A percentile compares a stretch with the other conserved stretches of the same genome.
phyloP scores from a whole-genome alignment of 2,113 vertebrate genomes.

The Mesembrinibis cayennensis region DNA sequence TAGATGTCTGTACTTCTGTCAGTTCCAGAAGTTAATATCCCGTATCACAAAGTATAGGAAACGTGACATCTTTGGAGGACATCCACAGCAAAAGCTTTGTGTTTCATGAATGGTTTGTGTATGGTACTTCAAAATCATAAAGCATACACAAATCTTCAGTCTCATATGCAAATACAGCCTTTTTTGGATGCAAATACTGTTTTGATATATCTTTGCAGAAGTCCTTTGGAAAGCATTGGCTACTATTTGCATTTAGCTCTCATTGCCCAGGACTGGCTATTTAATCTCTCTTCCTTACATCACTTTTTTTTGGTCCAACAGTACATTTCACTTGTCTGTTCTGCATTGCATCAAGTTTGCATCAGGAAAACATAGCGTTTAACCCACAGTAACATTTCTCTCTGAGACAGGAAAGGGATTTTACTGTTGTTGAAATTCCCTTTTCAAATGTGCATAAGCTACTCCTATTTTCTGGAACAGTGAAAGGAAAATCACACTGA shows the following conservation, averaged over 20 bases:
- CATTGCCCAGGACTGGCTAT: background rate
- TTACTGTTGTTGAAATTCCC: background rate
- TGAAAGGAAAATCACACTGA: background rate
- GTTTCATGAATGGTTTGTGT: background rate
- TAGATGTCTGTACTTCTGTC: background rate
- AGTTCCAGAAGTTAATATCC: background rate
- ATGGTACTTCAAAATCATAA: background rate
- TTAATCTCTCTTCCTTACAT: background rate
- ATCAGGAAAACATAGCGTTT: background rate
- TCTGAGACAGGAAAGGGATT: background rate
- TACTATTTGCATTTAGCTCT: background rate
- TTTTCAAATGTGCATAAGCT: background rate
- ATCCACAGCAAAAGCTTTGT: background rate
- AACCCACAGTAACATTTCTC: background rate
- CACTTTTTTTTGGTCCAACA: background rate
- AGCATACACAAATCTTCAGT: background rate
- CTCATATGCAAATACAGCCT: background rate
- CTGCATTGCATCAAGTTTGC: background rate
- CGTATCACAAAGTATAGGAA: fast-evolving
- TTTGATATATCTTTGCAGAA: background rate
- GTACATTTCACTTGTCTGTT: background rate
- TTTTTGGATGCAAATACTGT: background rate
- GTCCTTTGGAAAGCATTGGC: background rate
- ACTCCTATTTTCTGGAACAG: background rate
- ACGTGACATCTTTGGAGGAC: background rate